Evolutionary conservation across 2,888 invertebrate species (phyloP).

Genomic region (Colletes collaris): DNA sequence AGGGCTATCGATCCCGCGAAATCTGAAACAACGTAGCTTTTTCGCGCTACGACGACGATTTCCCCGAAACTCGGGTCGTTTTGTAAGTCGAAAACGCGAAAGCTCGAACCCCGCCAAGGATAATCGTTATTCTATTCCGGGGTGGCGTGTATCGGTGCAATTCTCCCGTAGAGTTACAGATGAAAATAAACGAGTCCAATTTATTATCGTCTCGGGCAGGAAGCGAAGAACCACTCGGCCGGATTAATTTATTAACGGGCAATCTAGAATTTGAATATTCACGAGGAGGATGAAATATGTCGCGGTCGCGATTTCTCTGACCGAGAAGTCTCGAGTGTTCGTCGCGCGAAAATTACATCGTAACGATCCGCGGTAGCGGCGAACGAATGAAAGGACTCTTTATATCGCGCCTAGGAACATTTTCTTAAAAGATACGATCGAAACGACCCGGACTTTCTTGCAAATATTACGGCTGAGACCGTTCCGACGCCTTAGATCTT

Average conservation of each 20-base stretch:
- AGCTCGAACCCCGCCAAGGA: background rate
- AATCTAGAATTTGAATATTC: conserved; percentile 43
- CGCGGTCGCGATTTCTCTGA: background rate
- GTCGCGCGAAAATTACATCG: conserved; percentile 25
- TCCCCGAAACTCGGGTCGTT: background rate
- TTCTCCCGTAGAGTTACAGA: conserved; percentile 21
- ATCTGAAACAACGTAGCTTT: background rate
- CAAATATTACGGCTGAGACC: too few species aligned
- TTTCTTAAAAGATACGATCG: too few species aligned
- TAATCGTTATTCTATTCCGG: conserved; percentile 30
- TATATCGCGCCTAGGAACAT: too few species aligned
- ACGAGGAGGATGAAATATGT: conserved; percentile 17
- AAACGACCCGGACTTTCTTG: too few species aligned
- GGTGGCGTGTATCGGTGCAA: conserved; percentile 29
- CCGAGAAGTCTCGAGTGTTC: background rate
- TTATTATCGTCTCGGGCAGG: conserved; percentile 35
- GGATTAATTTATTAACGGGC: conserved; percentile 50
- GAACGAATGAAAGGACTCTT: background rate
- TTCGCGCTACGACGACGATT: background rate
- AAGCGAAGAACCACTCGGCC: conserved; percentile 30
- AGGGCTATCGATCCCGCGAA: too few species aligned
- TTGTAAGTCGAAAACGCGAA: conserved; percentile 18
- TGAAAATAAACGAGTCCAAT: conserved; percentile 51
- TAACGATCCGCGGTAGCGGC: background rate
- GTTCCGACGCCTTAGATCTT: too few species aligned